Base-by-base conservation (phyloP, 2,113 vertebrate genomes). In the Dasyprocta punctata region DNA sequence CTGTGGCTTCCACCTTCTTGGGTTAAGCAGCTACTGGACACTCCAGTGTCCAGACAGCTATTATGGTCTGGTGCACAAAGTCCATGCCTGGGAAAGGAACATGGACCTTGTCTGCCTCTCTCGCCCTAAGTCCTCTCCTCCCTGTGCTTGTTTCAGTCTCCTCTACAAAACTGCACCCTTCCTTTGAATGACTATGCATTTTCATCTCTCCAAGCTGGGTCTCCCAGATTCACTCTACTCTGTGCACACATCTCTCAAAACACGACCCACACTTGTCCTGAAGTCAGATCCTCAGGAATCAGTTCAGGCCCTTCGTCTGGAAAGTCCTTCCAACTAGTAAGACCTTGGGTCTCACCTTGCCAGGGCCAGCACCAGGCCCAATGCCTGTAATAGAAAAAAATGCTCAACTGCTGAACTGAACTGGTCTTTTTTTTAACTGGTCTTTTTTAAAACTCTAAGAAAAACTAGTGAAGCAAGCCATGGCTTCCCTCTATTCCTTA, bases 11-110 rank as follows among this genome's bases (percentile, higher is more conserved):
- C 38, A 44, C 22, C 38, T 73, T 75, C 73, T 7, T 77, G 5
- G 24, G 38, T 12, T 77, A 12, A 30, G 73, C 71, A 75, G 4
- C 10, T 41, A 77, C 41, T 28, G 41, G 41, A 28, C 41, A 44
- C 73, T 44, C 22, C 24, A 16, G 12, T 12, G 41, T 47, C 73
- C 73, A 77, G 73, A 47, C 4, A 44, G 73, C 41, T 16, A 41
- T 16, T 14, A 75, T 49, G 60, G 36, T 5, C 13, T n/a, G n/a
- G 30, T 0, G 0, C n/a, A 17, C 0, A 52, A 61, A 36, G 7
- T 17, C 30, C 82, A n/a, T 96, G 67, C 33, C 30, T 84, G 13
- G 16, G 52, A 49, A 73, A 60, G 26, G 14, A 83, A 4, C 54
- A 2, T 2, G 7, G 67, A 61, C 49, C 22, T 69, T 84, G 17